Percentiles rank a stretch among this genome's conserved stretches.
Evolutionary conservation across 1,140 invertebrate genomes (phyloP).

Genomic region (Diabrotica undecimpunctata): DNA sequence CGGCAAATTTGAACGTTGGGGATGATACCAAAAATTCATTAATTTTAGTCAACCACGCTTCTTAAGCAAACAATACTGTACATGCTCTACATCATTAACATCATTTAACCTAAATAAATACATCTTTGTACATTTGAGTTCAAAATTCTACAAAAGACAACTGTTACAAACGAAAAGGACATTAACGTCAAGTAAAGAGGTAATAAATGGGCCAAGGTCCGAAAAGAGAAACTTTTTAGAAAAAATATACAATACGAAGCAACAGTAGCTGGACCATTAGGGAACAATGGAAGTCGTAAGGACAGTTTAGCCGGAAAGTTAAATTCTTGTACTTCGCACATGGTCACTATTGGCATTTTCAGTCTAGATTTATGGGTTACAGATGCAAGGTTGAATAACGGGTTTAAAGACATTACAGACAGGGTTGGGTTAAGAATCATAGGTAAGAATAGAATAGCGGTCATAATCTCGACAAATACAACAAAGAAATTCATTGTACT

Average conservation of each 20-base stretch:
- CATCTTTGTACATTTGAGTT: background rate
- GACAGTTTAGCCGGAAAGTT: slow-evolving; percentile 1
- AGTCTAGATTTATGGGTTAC: slow-evolving; percentile 6
- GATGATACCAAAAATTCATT: slow-evolving; percentile 3
- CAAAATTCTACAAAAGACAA: background rate
- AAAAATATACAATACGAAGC: background rate
- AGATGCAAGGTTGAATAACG: background rate
- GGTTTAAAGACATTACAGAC: too few species aligned
- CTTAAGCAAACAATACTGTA: slow-evolving; percentile 5
- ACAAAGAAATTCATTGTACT: too few species aligned
- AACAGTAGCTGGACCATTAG: slow-evolving; percentile 7
- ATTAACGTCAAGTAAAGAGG: slow-evolving; percentile 6
- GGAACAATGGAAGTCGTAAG: slow-evolving; percentile 9
- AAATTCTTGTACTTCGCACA: slow-evolving; percentile 6
- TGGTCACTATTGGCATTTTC: slow-evolving; percentile 5
- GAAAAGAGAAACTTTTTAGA: background rate
- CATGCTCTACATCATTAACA: slow-evolving; percentile 6
- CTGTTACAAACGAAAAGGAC: background rate
- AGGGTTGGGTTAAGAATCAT: too few species aligned
- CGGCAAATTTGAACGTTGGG: background rate
- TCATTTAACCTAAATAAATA: slow-evolving; percentile 8
- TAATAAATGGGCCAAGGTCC: slow-evolving; percentile 4
- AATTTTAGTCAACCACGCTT: slow-evolving; percentile 5
- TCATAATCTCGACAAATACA: too few species aligned
- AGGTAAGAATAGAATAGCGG: too few species aligned